Evolutionary conservation across 2,888 invertebrate species (phyloP).

Genomic region (Hyppa rectilinea): DNA sequence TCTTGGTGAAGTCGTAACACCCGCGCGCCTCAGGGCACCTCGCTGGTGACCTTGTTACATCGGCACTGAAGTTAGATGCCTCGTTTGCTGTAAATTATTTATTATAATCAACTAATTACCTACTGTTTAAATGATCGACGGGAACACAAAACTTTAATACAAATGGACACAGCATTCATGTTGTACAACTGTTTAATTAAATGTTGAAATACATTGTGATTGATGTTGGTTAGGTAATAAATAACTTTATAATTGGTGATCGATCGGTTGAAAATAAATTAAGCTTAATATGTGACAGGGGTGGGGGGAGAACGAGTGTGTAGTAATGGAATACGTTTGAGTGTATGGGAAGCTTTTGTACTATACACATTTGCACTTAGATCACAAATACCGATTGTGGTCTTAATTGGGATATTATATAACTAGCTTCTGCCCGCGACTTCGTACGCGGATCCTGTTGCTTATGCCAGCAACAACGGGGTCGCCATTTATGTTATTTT

Average conservation of each 20-base stretch:
- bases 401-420: not conserved
- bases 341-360: too few relatives aligned
- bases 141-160: not conserved
- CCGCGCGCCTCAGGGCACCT: too few relatives aligned
- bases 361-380: not conserved
- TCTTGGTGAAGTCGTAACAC: too few relatives aligned
- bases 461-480: too few relatives aligned
- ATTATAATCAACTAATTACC: not conserved
- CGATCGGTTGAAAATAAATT: conserved; percentile 26
- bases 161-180: not conserved
- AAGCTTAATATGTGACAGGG: not conserved
- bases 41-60: too few relatives aligned
- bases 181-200: conserved; percentile 9
- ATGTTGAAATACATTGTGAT: not conserved
- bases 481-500: too few relatives aligned
- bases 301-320: not conserved
- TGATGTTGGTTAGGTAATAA: not conserved
- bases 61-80: not conserved
- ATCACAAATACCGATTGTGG: not conserved
- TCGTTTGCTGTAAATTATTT: not conserved
- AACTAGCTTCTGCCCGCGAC: too few relatives aligned
- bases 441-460: too few relatives aligned
- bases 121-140: not conserved
- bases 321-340: not conserved
- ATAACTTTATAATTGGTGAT: conserved; percentile 29